Percentiles rank a stretch among this genome's conserved stretches.
phyloP scores from a whole-genome alignment of 2,888 invertebrate species.

The Rhimphoctona megacephalus region DNA sequence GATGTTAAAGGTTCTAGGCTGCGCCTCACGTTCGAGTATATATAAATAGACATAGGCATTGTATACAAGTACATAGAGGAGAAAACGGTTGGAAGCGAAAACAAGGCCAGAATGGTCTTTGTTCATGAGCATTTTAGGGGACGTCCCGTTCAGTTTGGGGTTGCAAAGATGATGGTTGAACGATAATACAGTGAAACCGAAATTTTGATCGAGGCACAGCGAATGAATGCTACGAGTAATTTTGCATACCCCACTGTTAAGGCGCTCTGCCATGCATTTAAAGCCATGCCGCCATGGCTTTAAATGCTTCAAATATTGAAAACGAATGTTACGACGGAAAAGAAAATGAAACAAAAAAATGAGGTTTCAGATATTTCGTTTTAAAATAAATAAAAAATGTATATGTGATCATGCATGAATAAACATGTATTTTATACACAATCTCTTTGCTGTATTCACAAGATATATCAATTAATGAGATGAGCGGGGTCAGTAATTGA shows the following conservation, averaged over 20 bases:
- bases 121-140: conserved; percentile 29
- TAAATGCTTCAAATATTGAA: not conserved
- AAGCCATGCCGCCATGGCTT: not conserved
- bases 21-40: not conserved
- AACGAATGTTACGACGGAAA: not conserved
- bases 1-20: not conserved
- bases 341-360: not conserved
- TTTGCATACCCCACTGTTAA: not conserved
- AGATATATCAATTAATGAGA: conserved; percentile 51
- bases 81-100: conserved; percentile 46
- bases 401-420: not conserved
- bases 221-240: conserved; percentile 1
- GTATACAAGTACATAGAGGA: not conserved
- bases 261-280: no score
- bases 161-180: conserved; percentile 7
- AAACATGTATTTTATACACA: not conserved
- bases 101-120: conserved; percentile 18
- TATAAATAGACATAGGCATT: not conserved
- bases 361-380: not conserved
- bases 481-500: conserved; percentile 47
- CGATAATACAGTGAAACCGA: not conserved
- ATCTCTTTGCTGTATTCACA: conserved; percentile 3
- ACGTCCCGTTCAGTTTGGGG: conserved; percentile 27
- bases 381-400: not conserved
- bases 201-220: not conserved